Conservation (phyloP, 92 coral and sea anemone species). For the Palythoa heliodiscus region DNA sequence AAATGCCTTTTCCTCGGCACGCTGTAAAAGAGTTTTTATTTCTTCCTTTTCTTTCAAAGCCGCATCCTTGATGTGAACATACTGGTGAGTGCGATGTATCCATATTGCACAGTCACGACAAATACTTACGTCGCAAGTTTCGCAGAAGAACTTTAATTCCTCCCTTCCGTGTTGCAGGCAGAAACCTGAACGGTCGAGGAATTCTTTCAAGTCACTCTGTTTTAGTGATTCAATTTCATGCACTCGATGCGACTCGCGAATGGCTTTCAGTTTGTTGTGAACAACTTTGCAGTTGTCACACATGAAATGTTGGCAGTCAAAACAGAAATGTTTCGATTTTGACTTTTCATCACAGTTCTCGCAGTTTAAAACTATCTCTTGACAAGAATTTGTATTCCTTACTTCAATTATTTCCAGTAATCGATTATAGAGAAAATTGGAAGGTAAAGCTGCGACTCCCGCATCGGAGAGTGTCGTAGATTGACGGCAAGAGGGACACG, state of each 20-base stretch:
- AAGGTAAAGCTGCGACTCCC: conserved; percentile 33
- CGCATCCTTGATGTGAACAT: conserved; percentile 24
- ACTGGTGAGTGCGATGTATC: conserved; percentile 17
- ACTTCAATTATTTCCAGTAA: conserved; percentile 34
- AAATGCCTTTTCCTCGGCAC: conserved; percentile 19
- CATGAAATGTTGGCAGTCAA: conserved; percentile 44
- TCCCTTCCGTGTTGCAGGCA: conserved; percentile 23
- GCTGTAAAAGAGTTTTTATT: conserved; percentile 24
- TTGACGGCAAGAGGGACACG: conserved; percentile 31
- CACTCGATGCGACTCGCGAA: conserved; percentile 28
- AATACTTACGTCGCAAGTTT: conserved; percentile 27
- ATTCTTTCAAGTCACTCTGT: conserved; percentile 16
- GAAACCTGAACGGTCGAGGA: conserved; percentile 32
- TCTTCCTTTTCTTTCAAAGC: conserved; percentile 34
- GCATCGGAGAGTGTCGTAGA: conserved; percentile 21
- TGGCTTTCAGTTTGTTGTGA: conserved; percentile 30
- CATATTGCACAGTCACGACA: conserved; percentile 45
- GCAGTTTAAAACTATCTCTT: conserved; percentile 26
- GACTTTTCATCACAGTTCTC: conserved; percentile 37
- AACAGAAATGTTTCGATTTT: conserved; percentile 14
- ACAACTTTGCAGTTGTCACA: conserved; percentile 29
- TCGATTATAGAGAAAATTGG: conserved; percentile 32
- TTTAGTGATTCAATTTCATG: conserved; percentile 17
- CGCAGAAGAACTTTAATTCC: conserved; percentile 37
- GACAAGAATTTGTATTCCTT: not conserved